Evolutionary conservation across 2,888 invertebrate species (phyloP), one percentile per base, ranked within the genome.

Genomic region (Spodoptera littoralis): DNA sequence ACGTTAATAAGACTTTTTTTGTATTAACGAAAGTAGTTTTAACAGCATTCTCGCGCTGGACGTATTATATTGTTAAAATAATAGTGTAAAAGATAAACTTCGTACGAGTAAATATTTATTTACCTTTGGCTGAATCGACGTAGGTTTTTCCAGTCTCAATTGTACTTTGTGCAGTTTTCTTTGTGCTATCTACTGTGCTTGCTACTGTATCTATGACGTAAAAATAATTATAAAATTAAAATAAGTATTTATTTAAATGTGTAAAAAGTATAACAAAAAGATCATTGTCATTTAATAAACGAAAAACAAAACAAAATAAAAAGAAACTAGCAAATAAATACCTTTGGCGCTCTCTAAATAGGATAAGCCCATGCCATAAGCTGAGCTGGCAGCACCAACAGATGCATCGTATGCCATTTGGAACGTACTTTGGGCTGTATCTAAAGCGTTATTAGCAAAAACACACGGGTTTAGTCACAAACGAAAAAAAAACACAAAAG

Each of bases 141-240:
- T 89, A 90, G 5, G 83, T 75, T 80, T 88, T 90, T 63, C 90
- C 89, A 63, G 84, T 85, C 57, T 91, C 91, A 66, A 89, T 76
- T 42, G 94, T 90, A 64, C 86, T 86, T 76, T 92, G 91, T 44
- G 94, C 92, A 12, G 90, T 87, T 83, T 92, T 92, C 84, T 91
- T 94, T 72, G 93, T 91, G 72, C 77, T 90, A 85, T 93, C 92
- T 86, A 92, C 85, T 65, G 93, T 86, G 77, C 79, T 87, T 59
- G 88, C 84, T 79, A 92, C 87, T 22, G 91, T 88, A 85, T 92
- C 92, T 92, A 91, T 68, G 83, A 36, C 27, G 56, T 22, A 67
- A 62, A 68, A 67, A 69, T 60, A 65, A 36, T 54, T 9, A 57
- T 27, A 12, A 76, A 76, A 60, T 70, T 48, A 49, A 52, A 9